These are phyloP conservation scores for Gymnarchus niloticus DNA, from an alignment of 2,113 vertebrate genomes.

Conservation along the genomic window DNA sequence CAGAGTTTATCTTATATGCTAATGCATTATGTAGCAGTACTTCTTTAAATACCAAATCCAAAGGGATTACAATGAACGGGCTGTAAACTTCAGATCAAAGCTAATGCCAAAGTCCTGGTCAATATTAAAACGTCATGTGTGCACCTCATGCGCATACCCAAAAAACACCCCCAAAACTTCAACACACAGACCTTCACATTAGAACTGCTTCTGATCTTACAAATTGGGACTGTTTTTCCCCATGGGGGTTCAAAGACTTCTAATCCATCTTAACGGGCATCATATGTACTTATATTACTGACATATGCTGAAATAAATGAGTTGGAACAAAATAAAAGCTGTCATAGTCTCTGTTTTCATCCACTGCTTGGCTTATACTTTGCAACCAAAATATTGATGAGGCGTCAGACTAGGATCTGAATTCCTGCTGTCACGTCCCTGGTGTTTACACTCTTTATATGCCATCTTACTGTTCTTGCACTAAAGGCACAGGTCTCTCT, in stretches of 20 bases:
- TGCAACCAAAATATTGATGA: background rate
- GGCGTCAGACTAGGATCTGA: background rate
- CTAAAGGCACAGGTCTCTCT: background rate
- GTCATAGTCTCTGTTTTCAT: constrained; percentile 35
- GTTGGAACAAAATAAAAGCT: constrained; percentile 29
- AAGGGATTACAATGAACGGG: background rate
- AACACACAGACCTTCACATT: background rate
- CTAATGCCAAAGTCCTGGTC: background rate
- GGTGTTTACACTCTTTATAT: background rate
- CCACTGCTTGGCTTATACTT: background rate
- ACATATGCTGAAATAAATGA: constrained; percentile 33
- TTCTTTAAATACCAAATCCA: background rate
- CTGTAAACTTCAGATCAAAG: background rate
- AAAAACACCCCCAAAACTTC: background rate
- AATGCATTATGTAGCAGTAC: background rate
- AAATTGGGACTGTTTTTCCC: constrained; percentile 26
- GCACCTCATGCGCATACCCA: background rate
- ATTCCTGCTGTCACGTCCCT: background rate
- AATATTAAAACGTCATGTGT: background rate
- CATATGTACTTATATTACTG: constrained; percentile 49
- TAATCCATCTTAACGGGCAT: constrained; percentile 25
- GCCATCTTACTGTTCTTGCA: background rate
- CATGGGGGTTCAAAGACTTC: constrained; percentile 27
- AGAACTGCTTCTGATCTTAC: background rate
- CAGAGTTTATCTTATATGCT: no score